phyloP scores from a whole-genome alignment of 1,140 invertebrate species.

The Metopolophium dirhodum region DNA sequence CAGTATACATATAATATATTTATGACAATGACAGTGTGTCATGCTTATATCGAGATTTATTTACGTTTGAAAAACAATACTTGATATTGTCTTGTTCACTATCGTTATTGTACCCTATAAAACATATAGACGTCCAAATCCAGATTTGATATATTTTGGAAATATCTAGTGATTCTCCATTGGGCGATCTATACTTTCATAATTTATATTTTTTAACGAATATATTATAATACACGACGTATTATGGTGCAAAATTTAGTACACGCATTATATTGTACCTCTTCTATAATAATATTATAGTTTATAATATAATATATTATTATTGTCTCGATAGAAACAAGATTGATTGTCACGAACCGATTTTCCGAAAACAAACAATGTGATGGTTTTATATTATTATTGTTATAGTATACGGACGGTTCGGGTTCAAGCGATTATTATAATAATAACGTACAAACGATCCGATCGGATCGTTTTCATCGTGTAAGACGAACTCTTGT shows the following conservation, averaged over 20 bases:
- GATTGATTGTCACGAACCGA: background rate
- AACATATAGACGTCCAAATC: background rate
- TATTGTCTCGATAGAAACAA: background rate
- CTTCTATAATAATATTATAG: background rate
- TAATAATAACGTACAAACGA: background rate
- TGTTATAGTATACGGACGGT: background rate
- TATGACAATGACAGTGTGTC: background rate
- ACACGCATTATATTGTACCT: background rate
- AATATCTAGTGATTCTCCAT: background rate
- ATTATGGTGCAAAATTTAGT: background rate
- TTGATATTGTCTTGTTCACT: background rate
- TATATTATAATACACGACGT: too few relatives aligned
- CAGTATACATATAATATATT: too few relatives aligned
- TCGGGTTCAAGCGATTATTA: background rate
- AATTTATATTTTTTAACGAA: background rate
- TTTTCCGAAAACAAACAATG: background rate
- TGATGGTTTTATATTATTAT: background rate
- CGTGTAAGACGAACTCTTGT: background rate
- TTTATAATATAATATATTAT: too few relatives aligned
- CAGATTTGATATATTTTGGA: background rate
- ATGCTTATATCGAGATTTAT: background rate
- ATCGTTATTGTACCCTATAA: background rate
- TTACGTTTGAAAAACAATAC: background rate
- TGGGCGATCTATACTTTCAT: background rate
- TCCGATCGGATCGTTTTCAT: constrained; percentile 1